Percentiles rank a stretch among this genome's conserved stretches.
Conservation (phyloP, 2,888 invertebrate genomes). For the Melangyna quadrimaculata region DNA sequence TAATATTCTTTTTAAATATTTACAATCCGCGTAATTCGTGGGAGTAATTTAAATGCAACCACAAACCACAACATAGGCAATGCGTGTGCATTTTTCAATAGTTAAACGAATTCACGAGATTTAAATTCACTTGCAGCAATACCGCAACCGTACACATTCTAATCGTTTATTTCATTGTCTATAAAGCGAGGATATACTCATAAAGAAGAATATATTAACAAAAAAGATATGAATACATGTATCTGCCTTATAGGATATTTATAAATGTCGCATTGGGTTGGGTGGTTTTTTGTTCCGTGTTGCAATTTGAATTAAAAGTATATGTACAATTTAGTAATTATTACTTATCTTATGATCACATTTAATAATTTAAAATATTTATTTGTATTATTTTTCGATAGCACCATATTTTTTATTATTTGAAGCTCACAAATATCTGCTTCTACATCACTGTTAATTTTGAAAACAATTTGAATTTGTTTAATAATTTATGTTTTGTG, state of each 20-base stretch:
- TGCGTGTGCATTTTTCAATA: not conserved
- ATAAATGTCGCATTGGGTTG: not conserved
- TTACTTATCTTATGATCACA: not conserved
- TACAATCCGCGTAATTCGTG: not conserved
- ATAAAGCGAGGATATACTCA: not conserved
- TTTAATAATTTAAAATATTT: not conserved
- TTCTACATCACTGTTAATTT: not conserved
- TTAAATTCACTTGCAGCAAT: not conserved
- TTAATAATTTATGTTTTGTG: not conserved
- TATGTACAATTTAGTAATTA: not conserved
- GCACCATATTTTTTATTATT: not conserved
- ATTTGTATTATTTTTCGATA: not conserved
- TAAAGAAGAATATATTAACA: slow-evolving; percentile 10
- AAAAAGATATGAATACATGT: slow-evolving; percentile 19
- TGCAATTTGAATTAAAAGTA: not conserved
- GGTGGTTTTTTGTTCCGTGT: not conserved
- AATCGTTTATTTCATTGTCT: slow-evolving; percentile 3
- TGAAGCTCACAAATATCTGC: not conserved
- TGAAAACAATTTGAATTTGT: not conserved
- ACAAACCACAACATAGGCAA: not conserved
- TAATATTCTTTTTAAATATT: not conserved
- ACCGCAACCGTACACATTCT: not conserved
- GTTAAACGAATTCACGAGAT: not conserved
- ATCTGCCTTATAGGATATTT: slow-evolving; percentile 48
- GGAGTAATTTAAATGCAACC: not conserved